Evolutionary conservation across 2,113 vertebrate species (phyloP), one percentile per base, ranked within the genome.

Genomic region (Brachyhypopomus occidentalis): DNA sequence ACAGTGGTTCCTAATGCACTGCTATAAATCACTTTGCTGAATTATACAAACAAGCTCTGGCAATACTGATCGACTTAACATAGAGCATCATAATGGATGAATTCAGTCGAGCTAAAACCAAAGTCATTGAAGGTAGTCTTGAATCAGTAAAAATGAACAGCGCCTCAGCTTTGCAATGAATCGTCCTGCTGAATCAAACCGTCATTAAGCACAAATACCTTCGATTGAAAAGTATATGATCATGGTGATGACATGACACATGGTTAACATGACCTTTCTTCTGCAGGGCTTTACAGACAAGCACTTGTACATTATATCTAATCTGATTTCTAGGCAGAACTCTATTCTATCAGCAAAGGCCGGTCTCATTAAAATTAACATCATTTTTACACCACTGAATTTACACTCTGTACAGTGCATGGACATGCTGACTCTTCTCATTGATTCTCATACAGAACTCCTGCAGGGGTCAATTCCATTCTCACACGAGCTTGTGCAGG

Each of bases 381-480:
- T 81, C 34, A 77, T 81, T 72, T 84, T 74, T 72, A 36, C 63
- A 85, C 79, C 75, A 81, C 17, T 72, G 76, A 73, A 85, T 78
- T 69, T 72, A 66, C 76, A 72, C 60, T 73, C 71, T 66, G 63
- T 77, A 85, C 45, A 75, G 86, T 79, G 77, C 70, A 72, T 70
- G 38, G 1, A 38, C 78, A 84, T 52, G 79, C 78, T 79, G 81
- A 79, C 77, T 82, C 70, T 79, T 85, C 75, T 77, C 84, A 87
- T 87, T 85, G 88, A 89, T 89, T 87, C 86, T 85, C 84, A 81
- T 80, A 82, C 70, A 77, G 80, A 86, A 82, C 55, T 82, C 86
- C 86, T 76, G 72, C 71, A 74, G 82, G 82, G 85, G 34, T 81
- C 73, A 76, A 82, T 79, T 84, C 71, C 73, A 76, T 73, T 85